Percentiles rank a stretch among this genome's conserved stretches.
Conservation (phyloP, 2,797 vertebrate species). For the Lates japonicus region DNA sequence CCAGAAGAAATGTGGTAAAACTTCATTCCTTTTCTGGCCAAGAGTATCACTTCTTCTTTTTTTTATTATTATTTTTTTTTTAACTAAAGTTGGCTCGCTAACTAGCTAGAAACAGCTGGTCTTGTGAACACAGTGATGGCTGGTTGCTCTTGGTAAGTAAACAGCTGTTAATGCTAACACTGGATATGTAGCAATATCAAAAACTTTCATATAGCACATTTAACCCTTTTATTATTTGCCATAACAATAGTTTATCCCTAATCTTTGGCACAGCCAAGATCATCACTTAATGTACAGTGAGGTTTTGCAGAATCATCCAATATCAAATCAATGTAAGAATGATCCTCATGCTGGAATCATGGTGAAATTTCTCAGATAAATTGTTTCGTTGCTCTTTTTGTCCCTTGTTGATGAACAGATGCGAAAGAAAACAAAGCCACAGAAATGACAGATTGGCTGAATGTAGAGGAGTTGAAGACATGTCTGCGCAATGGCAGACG, state of each 20-base stretch:
- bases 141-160: too few species aligned
- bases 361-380: neutral
- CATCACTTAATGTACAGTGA: neutral
- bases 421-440: neutral
- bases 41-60: too few species aligned
- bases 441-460: neutral
- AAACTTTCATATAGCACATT: too few species aligned
- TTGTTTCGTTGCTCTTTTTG: neutral
- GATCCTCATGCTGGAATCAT: neutral
- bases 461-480: neutral
- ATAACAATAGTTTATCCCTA: neutral
- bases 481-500: neutral
- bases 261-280: neutral
- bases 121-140: too few species aligned
- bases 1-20: too few species aligned
- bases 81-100: too few species aligned
- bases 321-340: neutral
- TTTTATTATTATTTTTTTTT: too few species aligned
- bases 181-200: too few species aligned
- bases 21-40: too few species aligned
- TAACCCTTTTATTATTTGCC: too few species aligned
- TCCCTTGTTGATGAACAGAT: neutral
- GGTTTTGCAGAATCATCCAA: constrained; percentile 15
- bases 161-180: too few species aligned
- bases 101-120: too few species aligned